These are phyloP conservation scores for Nephila pilipes DNA, from an alignment of 1,140 invertebrate genomes.

Conservation along the genomic window DNA sequence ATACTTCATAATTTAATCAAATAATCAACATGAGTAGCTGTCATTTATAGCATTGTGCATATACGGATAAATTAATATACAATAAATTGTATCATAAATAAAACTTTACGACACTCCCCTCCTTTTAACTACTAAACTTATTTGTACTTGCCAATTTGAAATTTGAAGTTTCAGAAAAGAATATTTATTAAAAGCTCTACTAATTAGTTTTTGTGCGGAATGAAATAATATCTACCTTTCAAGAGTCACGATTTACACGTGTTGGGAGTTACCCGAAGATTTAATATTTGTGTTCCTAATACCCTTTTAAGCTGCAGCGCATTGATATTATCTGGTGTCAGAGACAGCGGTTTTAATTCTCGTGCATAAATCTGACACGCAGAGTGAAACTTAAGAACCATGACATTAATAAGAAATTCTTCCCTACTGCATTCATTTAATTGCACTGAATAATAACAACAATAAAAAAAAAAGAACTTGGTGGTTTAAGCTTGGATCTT, in stretches of 20 bases:
- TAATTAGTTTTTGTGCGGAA: no score
- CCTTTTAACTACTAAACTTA: no score
- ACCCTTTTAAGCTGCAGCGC: neutral
- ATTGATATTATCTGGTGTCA: neutral
- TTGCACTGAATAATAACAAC: no score
- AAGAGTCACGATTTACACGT: neutral
- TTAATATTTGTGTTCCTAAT: conserved; percentile 2
- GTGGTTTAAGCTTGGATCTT: neutral
- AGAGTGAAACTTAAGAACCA: neutral
- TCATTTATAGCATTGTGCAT: no score
- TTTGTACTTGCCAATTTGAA: no score
- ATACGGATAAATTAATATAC: no score
- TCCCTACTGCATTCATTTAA: neutral
- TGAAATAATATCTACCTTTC: neutral
- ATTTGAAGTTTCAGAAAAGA: no score
- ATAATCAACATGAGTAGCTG: no score
- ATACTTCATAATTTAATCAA: no score
- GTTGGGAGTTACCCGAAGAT: neutral
- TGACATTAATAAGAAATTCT: neutral
- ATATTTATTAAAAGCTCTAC: no score
- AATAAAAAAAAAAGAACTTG: neutral
- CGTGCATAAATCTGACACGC: neutral
- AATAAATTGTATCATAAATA: no score
- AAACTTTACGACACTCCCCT: no score
- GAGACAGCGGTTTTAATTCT: neutral